phyloP scores from a whole-genome alignment of 2,888 invertebrate species.

The Chrysopilus asiliformis region DNA sequence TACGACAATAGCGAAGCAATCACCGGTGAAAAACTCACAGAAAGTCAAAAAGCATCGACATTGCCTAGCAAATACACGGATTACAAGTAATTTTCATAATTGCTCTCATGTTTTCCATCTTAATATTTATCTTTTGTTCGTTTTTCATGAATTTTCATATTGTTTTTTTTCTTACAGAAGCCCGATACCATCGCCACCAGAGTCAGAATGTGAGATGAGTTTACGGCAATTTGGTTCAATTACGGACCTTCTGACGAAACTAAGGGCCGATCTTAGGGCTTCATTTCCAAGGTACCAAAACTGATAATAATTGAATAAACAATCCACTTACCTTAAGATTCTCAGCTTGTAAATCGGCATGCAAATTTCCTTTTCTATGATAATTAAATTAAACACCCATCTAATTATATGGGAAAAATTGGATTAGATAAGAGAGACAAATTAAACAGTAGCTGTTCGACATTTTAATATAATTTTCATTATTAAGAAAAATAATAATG shows the following conservation, averaged over 20 bases:
- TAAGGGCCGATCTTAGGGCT: conserved; percentile 70
- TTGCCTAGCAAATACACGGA: conserved; percentile 32
- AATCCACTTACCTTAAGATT: background rate
- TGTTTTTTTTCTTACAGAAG: too few species aligned
- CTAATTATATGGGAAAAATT: too few species aligned
- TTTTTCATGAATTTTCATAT: too few species aligned
- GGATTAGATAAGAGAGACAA: too few species aligned
- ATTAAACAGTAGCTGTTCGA: too few species aligned
- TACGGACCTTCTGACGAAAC: conserved; percentile 73
- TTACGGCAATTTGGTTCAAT: conserved; percentile 75
- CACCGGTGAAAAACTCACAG: conserved; percentile 14
- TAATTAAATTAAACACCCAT: too few species aligned
- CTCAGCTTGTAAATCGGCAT: too few species aligned
- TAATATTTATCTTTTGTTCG: too few species aligned
- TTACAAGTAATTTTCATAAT: conserved; percentile 26
- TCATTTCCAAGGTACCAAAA: conserved; percentile 69
- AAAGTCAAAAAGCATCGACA: conserved; percentile 30
- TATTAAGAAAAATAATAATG: too few species aligned
- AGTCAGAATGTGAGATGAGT: conserved; percentile 66
- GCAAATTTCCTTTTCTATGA: too few species aligned
- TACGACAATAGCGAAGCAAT: conserved; percentile 27
- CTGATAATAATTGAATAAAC: background rate
- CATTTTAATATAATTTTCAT: too few species aligned
- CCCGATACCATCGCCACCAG: conserved; percentile 48
- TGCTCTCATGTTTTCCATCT: too few species aligned